Percentiles rank a stretch among this genome's conserved stretches.
phyloP scores from a whole-genome alignment of 2,888 invertebrate species.

The Hydraecia micacea region DNA sequence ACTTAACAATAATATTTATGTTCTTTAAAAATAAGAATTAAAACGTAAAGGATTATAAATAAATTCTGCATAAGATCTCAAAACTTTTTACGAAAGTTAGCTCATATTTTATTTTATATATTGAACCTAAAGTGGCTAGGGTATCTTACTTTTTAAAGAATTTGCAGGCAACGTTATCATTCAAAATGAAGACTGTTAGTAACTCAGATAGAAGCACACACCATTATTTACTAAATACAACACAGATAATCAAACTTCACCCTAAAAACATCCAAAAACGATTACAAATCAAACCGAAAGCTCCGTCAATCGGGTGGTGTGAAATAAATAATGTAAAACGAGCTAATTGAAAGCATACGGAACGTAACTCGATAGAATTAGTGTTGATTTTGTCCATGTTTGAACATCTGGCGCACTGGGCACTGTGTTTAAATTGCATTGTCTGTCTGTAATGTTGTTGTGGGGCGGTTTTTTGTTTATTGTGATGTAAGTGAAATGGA shows the following conservation, averaged over 20 bases:
- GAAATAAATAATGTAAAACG: slow-evolving; percentile 68
- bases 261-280: slow-evolving; percentile 39
- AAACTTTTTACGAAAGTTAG: background rate
- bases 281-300: slow-evolving; percentile 37
- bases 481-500: slow-evolving; percentile 45
- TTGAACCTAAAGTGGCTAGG: background rate
- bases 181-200: background rate
- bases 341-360: slow-evolving; percentile 68
- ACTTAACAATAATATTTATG: background rate
- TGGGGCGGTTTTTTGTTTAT: slow-evolving; percentile 63
- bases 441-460: slow-evolving; percentile 71
- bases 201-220: background rate
- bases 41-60: background rate
- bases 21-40: no score
- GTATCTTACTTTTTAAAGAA: background rate
- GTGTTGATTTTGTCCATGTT: slow-evolving; percentile 74
- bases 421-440: slow-evolving; percentile 75
- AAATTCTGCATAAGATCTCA: background rate
- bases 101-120: background rate
- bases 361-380: slow-evolving; percentile 77
- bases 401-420: slow-evolving; percentile 80
- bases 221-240: background rate
- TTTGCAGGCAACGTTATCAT: background rate
- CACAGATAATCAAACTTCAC: slow-evolving; percentile 4
- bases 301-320: slow-evolving; percentile 55